These are phyloP conservation scores for Drosophila pandora DNA, from an alignment of 1,140 invertebrate species.

Conservation along the genomic window DNA sequence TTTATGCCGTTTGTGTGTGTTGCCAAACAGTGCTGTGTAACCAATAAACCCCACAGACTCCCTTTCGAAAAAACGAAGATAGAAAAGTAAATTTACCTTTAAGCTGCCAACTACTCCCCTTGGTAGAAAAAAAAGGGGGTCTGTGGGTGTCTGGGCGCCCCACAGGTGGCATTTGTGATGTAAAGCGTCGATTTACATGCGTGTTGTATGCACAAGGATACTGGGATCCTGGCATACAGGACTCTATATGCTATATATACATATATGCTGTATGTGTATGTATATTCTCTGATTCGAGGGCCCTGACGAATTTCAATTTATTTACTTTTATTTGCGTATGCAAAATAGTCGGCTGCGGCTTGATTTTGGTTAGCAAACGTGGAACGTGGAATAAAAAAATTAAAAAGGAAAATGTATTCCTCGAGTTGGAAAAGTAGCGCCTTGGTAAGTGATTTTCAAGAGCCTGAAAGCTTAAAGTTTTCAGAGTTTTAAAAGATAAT, in stretches of 20 bases:
- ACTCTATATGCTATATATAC: neutral
- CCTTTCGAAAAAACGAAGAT: constrained; percentile 18
- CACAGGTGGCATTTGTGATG: constrained; percentile 74
- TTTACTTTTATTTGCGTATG: constrained; percentile 78
- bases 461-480: neutral
- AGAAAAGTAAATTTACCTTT: constrained; percentile 67
- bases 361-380: constrained; percentile 61
- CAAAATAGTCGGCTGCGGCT: constrained; percentile 69
- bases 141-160: constrained; percentile 13
- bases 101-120: constrained; percentile 58
- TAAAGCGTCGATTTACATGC: constrained; percentile 77
- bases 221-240: neutral
- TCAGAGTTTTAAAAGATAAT: neutral
- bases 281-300: neutral
- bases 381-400: neutral
- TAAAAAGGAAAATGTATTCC: neutral
- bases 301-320: constrained; percentile 71
- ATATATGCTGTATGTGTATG: neutral
- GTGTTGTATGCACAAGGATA: constrained; percentile 40
- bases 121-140: neutral
- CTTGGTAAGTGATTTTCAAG: constrained; percentile 1
- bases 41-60: neutral
- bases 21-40: neutral
- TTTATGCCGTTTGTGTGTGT: neutral
- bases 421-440: neutral